Conservation (phyloP, 2,797 vertebrate species). For the Tachyglossus aculeatus region DNA sequence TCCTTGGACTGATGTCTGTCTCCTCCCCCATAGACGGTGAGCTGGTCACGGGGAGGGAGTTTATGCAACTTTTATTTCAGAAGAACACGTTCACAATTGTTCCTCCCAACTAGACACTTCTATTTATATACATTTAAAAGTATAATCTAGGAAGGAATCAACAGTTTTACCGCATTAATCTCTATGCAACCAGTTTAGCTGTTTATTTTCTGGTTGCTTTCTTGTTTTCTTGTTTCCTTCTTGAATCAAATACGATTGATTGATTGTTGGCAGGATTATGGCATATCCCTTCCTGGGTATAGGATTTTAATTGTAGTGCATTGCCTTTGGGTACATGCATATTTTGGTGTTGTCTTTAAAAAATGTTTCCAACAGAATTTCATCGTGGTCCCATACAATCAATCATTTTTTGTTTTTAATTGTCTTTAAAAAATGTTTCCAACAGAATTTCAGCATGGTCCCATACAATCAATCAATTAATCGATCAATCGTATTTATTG, state of each 20-base stretch:
- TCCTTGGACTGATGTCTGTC: no score
- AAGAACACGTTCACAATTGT: not conserved
- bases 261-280: not conserved
- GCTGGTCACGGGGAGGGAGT: no score
- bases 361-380: slow-evolving; percentile 5
- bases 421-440: no score
- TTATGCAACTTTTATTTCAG: not conserved
- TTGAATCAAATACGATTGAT: no score
- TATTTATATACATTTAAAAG: not conserved
- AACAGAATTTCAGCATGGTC: no score
- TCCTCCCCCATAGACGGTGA: no score
- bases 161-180: not conserved
- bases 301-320: slow-evolving; percentile 23
- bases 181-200: not conserved
- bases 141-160: not conserved
- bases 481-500: no score
- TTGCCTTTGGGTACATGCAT: slow-evolving; percentile 5
- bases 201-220: not conserved
- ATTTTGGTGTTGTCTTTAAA: slow-evolving; percentile 12
- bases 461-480: no score
- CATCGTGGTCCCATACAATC: not conserved
- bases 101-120: not conserved
- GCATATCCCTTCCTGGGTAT: not conserved
- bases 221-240: no score
- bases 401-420: no score